Evolutionary conservation across 2,888 invertebrate genomes (phyloP), one percentile per base, ranked within the genome.

Genomic region (Trachelus stipa): DNA sequence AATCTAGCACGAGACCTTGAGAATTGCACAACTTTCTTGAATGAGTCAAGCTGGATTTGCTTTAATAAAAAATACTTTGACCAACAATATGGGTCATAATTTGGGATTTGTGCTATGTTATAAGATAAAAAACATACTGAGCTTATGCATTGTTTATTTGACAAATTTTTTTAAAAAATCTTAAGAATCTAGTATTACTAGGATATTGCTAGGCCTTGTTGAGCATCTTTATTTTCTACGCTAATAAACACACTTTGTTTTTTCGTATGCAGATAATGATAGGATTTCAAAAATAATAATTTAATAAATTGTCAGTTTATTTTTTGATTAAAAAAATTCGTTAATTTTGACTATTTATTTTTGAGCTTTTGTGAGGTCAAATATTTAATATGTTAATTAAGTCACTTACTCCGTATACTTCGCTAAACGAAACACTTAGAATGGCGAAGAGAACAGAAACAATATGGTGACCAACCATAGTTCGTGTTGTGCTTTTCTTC

Each of bases 1-100:
- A 71, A 71, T 33, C 71, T 71, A 71, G 71, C 71, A 71, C 71
- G 71, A 34, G 71, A 34, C 71, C 71, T 71, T 71, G 71, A 34
- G 31, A 9, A 71, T 71, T 71, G 71, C 71, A 71, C 12, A 71
- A 71, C 15, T 12, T 69, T 30, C 3, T 23, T 56, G 23, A 15
- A 56, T 56, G 23, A 56, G 56, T 56, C 23, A 56, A 56, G 9
- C 56, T 23, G 56, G 56, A 56, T 56, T 56, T 56, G 2, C 56
- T 56, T 56, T 23, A 23, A 23, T 56, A 56, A 56, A 23, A 56
- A 56, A 6, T 56, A 56, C 56, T 56, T 23, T 56, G 56, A 23
- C 2, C 9, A 56, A 23, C 2, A 23, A 23, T 56, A 56, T 23
- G 23, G 23, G 23, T 9, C 56, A 1, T 1, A 9, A 56, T 23